Evolutionary conservation across 2,113 vertebrate genomes (phyloP), one percentile per base, ranked within the genome.

Genomic region (Grammomys surdaster): DNA sequence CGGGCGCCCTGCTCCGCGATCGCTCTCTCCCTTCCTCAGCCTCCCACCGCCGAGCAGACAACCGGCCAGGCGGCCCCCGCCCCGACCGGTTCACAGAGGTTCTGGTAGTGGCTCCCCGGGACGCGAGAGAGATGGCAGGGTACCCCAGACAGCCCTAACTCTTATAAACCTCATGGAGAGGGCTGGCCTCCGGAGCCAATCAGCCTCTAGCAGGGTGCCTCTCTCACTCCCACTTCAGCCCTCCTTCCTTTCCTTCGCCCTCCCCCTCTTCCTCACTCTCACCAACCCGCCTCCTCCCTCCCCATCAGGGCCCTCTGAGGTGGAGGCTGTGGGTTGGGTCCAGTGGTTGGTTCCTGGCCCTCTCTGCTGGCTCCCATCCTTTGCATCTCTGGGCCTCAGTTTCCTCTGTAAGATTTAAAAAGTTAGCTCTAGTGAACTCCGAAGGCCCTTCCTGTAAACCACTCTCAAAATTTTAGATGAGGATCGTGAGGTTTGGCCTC

Each of bases 161-260:
- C 97, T 98, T 98, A 97, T 98, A 97, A 96, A 93, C 81, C 94
- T 51, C 93, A 5, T 16, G 9, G 72, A 8, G 91, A 90, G 96
- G 96, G 92, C 92, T 86, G 97, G 97, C 69, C 94, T 36, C 22
- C 16, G 9, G 95, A 97, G 48, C 97, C 97, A 97, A 97, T 97
- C 97, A 97, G 97, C 94, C 97, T 87, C 0, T 10, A 76, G 75
- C 16, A 70, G 77, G 85, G 94, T 58, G 95, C 92, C 80, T 73
- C 96, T 84, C 96, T 96, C 97, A 96, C 97, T 96, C 97, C 97
- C 96, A 86, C 95, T 95, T 40, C 93, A 24, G 81, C 90, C 95
- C 88, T 90, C 93, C 93, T 96, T 94, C 90, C 95, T 97, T 87
- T 97, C 96, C 91, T n/a, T 58, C 28, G 43, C 95, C 93, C 95